Evolutionary conservation across 2,888 invertebrate genomes (phyloP), one percentile per base, ranked within the genome.

Genomic region (Microctonus aethiopoides): DNA sequence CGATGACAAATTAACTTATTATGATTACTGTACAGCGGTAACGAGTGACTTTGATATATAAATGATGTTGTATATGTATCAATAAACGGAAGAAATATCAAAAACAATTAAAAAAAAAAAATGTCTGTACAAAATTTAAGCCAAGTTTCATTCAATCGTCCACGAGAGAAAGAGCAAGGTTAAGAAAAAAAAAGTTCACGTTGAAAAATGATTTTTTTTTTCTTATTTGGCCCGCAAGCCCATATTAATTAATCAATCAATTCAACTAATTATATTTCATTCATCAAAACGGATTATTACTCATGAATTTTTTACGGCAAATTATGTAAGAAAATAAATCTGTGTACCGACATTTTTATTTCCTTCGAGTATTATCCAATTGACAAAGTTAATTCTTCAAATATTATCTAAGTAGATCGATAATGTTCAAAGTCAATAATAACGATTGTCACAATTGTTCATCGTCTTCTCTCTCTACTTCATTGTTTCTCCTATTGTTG

Each of bases 21-120:
- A 32, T 57, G 26, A 57, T 57, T 29, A 57, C 57, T 57, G 57
- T 57, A 57, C 57, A 57, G 16, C 57, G 57, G 57, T 57, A 26
- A 57, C 57, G 34, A 64, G 41, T 59, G 59, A 68, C 71, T 65
- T 67, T 66, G 51, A 73, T 73, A 73, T 63, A 71, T 72, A 51
- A 67, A 64, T 73, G 39, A 36, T n/a, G 22, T 36, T 36, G 34
- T 10, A 57, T 34, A n/a, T 24, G 26, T 13, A 3, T 57, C 16
- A 16, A 13, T 16, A 57, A 32, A 57, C 9, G 57, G 16, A 29
- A 34, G 2, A 26, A 9, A n/a, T 34, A 6, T 16, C 24, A 24
- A 26, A 22, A 26, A 26, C 2, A 56, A 56, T 3, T 24, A 13
- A 26, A 26, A 26, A 29, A 24, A 11, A 56, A 56, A 57, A 34